These are phyloP conservation scores for Dryadula phaetusa DNA, from an alignment of 2,888 invertebrate genomes.

Conservation along the genomic window DNA sequence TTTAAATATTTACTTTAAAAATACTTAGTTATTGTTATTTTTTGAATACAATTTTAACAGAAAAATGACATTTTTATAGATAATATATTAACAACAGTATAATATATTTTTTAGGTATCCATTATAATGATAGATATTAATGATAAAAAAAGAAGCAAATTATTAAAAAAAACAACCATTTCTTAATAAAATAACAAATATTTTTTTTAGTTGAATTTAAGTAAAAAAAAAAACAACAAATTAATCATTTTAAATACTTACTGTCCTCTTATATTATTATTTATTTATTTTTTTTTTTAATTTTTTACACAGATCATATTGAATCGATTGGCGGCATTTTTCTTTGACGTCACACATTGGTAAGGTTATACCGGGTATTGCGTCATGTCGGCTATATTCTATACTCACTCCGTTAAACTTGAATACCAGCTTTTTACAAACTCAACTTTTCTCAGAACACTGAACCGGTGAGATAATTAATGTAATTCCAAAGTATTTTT, in stretches of 20 bases:
- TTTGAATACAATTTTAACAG: too few species aligned
- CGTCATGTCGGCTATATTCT: conserved; percentile 16
- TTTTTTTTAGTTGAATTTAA: too few species aligned
- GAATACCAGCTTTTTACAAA: conserved; percentile 15
- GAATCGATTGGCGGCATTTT: conserved; percentile 12
- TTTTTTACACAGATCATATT: neutral
- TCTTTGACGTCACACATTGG: conserved; percentile 23
- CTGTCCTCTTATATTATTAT: too few species aligned
- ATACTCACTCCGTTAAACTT: conserved; percentile 26
- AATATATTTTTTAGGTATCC: too few species aligned
- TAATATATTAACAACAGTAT: too few species aligned
- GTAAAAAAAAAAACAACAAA: neutral
- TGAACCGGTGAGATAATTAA: conserved; percentile 9
- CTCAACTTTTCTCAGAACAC: conserved; percentile 15
- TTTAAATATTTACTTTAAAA: neutral
- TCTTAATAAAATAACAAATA: too few species aligned
- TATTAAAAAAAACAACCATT: too few species aligned
- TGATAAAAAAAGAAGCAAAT: too few species aligned
- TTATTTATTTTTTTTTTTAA: neutral
- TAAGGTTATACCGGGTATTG: conserved; percentile 21
- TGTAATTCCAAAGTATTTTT: conserved; percentile 8
- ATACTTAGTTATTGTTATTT: too few species aligned
- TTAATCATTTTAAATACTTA: neutral
- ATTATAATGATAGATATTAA: too few species aligned
- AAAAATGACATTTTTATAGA: too few species aligned